Percentiles rank a stretch among this genome's conserved stretches.
These are phyloP conservation scores for Sebastes elongatus DNA, from an alignment of 2,797 vertebrate genomes.

Conservation along the genomic window DNA sequence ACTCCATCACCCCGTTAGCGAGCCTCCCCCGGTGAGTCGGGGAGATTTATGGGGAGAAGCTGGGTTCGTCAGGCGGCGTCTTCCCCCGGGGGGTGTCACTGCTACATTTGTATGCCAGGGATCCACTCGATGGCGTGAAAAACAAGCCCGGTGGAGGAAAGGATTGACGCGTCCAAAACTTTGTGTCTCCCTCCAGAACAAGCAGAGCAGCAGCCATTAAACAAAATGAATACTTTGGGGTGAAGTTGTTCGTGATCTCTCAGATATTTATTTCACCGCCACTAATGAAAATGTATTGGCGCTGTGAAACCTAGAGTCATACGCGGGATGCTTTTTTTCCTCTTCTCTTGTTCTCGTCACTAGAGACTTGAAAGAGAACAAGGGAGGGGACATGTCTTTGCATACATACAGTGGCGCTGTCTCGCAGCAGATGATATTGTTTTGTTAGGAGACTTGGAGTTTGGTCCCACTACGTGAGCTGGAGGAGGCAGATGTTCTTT, in stretches of 20 bases:
- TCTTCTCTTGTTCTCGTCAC: conserved; percentile 17
- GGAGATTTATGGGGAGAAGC: conserved; percentile 82
- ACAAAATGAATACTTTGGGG: conserved; percentile 54
- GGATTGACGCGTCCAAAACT: conserved; percentile 64
- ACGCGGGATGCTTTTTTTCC: background rate
- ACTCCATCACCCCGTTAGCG: conserved; percentile 54
- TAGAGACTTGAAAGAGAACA: conserved; percentile 51
- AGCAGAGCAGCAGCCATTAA: conserved; percentile 56
- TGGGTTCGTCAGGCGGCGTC: conserved; percentile 70
- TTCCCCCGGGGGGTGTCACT: conserved; percentile 62
- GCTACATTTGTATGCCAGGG: conserved; percentile 78
- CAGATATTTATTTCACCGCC: conserved; percentile 52
- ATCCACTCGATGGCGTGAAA: conserved; percentile 64
- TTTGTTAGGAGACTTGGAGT: conserved; percentile 47
- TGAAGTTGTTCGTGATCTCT: conserved; percentile 51
- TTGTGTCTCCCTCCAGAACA: conserved; percentile 49
- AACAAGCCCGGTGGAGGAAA: conserved; percentile 57
- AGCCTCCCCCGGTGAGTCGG: conserved; percentile 67
- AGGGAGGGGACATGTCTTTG: conserved; percentile 34
- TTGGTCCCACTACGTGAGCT: conserved; percentile 46
- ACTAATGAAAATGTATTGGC: conserved; percentile 66
- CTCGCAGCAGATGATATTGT: conserved; percentile 47
- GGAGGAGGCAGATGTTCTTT: conserved; percentile 58
- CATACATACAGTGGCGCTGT: conserved; percentile 17
- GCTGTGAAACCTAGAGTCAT: conserved; percentile 6